phyloP scores from a whole-genome alignment of 2,888 invertebrate species.

The Proisotoma minuta region DNA sequence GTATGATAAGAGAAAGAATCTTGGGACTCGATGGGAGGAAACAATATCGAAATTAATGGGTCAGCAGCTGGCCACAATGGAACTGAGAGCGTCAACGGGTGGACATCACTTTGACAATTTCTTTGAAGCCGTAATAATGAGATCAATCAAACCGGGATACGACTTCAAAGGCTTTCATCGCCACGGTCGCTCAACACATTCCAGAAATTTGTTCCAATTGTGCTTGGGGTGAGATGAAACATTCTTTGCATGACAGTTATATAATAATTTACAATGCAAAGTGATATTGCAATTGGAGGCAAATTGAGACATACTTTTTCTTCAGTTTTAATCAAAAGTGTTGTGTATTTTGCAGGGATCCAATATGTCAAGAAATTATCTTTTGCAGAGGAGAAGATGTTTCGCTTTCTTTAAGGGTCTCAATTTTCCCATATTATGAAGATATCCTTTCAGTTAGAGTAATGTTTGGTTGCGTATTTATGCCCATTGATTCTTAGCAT shows the following conservation, averaged over 20 bases:
- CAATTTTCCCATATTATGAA: slow-evolving; percentile 34
- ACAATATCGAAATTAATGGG: slow-evolving; percentile 24
- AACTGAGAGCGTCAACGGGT: slow-evolving; percentile 27
- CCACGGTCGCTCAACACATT: slow-evolving; percentile 17
- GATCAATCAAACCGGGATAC: slow-evolving; percentile 26
- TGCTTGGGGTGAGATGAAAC: not conserved
- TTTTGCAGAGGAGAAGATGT: slow-evolving; percentile 31
- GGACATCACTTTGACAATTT: slow-evolving; percentile 16
- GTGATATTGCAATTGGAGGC: too few species aligned
- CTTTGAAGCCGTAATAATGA: slow-evolving; percentile 28
- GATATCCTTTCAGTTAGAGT: slow-evolving; percentile 28
- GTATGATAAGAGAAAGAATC: slow-evolving; percentile 16
- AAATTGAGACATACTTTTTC: not conserved
- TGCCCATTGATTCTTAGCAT: too few species aligned
- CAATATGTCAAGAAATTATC: slow-evolving; percentile 24
- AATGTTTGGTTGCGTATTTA: slow-evolving; percentile 30
- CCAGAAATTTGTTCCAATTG: slow-evolving; percentile 14
- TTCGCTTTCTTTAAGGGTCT: slow-evolving; percentile 26
- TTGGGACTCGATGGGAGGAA: slow-evolving; percentile 29
- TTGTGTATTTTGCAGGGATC: slow-evolving; percentile 16
- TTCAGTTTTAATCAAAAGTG: not conserved
- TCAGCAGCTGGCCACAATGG: slow-evolving; percentile 30
- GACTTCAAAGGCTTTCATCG: slow-evolving; percentile 35
- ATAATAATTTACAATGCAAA: not conserved
- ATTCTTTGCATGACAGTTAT: not conserved